Conservation (phyloP, 2,888 invertebrate genomes). For the Hypercompe scribonia region DNA sequence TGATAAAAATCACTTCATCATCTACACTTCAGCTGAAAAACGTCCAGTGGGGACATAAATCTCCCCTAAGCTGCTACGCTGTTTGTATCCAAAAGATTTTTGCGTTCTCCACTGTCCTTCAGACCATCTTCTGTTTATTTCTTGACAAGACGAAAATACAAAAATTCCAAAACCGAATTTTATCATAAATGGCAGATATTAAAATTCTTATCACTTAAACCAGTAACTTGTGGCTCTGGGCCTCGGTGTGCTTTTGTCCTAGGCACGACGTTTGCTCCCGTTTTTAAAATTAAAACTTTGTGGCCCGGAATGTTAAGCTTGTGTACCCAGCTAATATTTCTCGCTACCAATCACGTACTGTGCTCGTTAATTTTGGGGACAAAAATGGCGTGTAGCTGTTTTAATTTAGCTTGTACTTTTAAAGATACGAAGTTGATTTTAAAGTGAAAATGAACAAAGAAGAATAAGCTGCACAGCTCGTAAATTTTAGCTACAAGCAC, state of each 20-base stretch:
- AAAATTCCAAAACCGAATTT: too few species aligned
- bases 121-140: too few species aligned
- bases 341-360: slow-evolving; percentile 47
- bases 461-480: neutral
- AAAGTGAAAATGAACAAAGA: neutral
- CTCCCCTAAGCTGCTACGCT: too few species aligned
- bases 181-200: neutral
- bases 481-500: neutral
- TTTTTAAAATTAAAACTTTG: slow-evolving; percentile 86
- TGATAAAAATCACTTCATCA: too few species aligned
- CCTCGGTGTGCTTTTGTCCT: slow-evolving; percentile 77
- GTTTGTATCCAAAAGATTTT: too few species aligned
- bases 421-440: neutral
- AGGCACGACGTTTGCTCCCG: slow-evolving; percentile 79
- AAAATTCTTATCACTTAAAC: neutral
- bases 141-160: too few species aligned
- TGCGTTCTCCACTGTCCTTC: too few species aligned
- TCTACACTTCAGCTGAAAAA: too few species aligned
- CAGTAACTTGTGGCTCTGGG: slow-evolving; percentile 32
- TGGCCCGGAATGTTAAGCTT: slow-evolving; percentile 74
- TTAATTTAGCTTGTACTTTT: neutral
- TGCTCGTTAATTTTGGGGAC: neutral
- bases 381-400: neutral
- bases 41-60: too few species aligned
- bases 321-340: slow-evolving; percentile 59